Conservation (phyloP, 1,140 invertebrate genomes). For the Phthorimaea operculella region DNA sequence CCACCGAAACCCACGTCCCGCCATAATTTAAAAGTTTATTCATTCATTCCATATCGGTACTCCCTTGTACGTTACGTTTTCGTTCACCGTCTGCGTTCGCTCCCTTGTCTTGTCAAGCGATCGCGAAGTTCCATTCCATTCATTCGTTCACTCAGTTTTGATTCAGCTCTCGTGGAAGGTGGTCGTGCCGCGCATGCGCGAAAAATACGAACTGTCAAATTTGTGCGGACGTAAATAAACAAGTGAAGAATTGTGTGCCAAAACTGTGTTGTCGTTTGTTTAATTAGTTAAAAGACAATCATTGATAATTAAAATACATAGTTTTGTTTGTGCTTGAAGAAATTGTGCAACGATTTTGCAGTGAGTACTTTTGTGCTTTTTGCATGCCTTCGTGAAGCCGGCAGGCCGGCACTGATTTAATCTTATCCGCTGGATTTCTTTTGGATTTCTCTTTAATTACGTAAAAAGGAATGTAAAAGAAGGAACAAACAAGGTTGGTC, state of each 20-base stretch:
- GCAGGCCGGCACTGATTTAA: constrained; percentile 30
- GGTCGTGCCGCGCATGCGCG: constrained; percentile 44
- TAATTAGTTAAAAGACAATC: constrained; percentile 16
- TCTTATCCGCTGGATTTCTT: constrained; percentile 21
- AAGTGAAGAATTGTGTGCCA: constrained; percentile 48
- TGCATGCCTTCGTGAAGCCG: constrained; percentile 18
- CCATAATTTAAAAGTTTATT: no score
- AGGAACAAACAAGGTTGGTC: no score
- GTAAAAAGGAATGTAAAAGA: no score
- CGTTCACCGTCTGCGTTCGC: not conserved
- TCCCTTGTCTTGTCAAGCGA: no score
- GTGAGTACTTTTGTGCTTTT: constrained; percentile 47
- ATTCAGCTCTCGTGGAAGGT: constrained; percentile 27
- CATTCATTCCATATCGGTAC: no score
- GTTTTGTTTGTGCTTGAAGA: constrained; percentile 16
- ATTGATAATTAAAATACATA: constrained; percentile 18
- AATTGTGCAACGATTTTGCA: constrained; percentile 49
- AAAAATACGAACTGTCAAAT: constrained; percentile 37
- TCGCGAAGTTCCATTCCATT: no score
- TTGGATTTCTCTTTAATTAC: constrained; percentile 4
- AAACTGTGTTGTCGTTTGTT: constrained; percentile 23
- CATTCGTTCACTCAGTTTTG: constrained; percentile 30
- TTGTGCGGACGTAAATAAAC: constrained; percentile 58
- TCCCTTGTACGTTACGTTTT: no score
- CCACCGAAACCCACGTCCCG: no score